Conservation (phyloP, 2,888 invertebrate species). For the Salpingus planirostris region DNA sequence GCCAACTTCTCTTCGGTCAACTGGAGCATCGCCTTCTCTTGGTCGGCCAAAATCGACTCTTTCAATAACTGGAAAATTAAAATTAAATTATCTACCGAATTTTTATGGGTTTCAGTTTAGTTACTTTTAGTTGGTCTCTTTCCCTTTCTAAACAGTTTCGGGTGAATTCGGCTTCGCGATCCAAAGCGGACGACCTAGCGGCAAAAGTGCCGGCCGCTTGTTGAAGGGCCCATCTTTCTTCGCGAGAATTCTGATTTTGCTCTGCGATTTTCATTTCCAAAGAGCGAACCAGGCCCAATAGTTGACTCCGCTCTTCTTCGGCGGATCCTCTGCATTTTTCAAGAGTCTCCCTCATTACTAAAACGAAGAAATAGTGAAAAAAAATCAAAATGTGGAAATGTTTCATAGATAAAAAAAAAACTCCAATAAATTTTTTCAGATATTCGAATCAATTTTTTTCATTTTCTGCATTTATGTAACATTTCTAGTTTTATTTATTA, state of each 20-base stretch:
- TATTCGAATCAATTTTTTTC: too few species aligned
- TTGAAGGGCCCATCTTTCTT: constrained; percentile 43
- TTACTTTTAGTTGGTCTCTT: constrained; percentile 52
- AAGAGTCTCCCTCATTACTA: constrained; percentile 49
- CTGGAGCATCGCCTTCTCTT: constrained; percentile 49
- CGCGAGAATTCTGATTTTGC: constrained; percentile 45
- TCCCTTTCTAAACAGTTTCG: constrained; percentile 49
- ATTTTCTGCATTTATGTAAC: too few species aligned
- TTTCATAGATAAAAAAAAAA: constrained; percentile 2
- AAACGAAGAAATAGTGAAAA: constrained; percentile 4
- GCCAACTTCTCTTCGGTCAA: constrained; percentile 51
- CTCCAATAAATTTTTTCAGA: background rate
- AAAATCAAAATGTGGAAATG: background rate
- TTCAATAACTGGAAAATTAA: constrained; percentile 41
- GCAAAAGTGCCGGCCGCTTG: constrained; percentile 53
- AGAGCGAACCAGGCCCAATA: constrained; percentile 46
- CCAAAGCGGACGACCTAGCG: constrained; percentile 52
- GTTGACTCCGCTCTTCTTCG: constrained; percentile 48
- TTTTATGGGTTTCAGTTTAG: constrained; percentile 1
- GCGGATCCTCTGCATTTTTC: constrained; percentile 49
- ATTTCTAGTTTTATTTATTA: too few species aligned
- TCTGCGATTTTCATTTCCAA: constrained; percentile 51
- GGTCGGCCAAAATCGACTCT: constrained; percentile 50
- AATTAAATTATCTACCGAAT: background rate
- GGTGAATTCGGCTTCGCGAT: constrained; percentile 51